Conservation (phyloP, 2,888 invertebrate genomes). For the Ormyrus nitidulus region DNA sequence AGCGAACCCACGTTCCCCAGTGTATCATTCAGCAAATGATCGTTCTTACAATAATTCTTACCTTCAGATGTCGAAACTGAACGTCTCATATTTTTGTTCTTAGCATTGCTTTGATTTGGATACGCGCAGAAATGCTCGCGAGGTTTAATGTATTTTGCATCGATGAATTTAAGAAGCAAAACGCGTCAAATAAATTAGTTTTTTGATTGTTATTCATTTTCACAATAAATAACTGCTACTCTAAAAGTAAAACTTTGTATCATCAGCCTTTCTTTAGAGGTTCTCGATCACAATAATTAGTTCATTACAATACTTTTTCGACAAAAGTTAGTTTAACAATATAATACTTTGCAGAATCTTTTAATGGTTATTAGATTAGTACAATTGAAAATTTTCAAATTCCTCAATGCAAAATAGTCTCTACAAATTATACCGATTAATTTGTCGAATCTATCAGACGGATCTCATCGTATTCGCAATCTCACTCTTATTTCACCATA, state of each 20-base stretch:
- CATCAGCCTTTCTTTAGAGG: background rate
- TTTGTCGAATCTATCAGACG: background rate
- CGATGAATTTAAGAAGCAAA: background rate
- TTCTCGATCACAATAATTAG: background rate
- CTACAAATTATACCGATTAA: constrained; percentile 4
- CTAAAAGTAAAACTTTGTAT: constrained; percentile 2
- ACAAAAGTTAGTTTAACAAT: too few species aligned
- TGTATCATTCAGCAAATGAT: constrained; percentile 7
- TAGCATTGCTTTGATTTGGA: constrained; percentile 12
- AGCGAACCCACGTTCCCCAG: background rate
- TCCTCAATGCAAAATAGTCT: constrained; percentile 12
- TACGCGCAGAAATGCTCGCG: background rate
- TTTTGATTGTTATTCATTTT: constrained; percentile 1
- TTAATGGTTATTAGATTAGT: too few species aligned
- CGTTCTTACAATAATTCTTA: background rate
- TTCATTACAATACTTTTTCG: background rate
- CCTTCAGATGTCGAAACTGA: too few species aligned
- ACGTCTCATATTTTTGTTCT: background rate
- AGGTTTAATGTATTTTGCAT: background rate
- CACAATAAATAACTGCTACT: background rate
- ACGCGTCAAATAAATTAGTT: background rate
- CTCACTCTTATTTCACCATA: constrained; percentile 29
- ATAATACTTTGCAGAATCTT: too few species aligned
- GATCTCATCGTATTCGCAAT: constrained; percentile 23
- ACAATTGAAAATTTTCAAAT: constrained; percentile 7